A percentile compares a stretch with the other conserved stretches of the same genome.
These are phyloP conservation scores for Xiphophorus couchianus DNA, from an alignment of 2,113 vertebrate species.

Conservation along the genomic window DNA sequence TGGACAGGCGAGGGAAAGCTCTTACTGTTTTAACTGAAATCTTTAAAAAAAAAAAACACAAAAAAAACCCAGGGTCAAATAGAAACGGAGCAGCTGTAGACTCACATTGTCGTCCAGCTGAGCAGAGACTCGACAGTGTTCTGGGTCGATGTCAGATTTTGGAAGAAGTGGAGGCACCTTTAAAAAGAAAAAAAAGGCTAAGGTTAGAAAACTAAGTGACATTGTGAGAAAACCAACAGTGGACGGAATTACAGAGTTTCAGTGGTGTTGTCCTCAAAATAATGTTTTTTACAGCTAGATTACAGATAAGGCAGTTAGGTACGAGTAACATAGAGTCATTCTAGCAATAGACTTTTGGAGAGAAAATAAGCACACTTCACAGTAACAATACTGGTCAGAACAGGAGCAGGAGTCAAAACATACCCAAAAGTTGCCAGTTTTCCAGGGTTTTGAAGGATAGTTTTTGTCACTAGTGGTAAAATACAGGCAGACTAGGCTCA, in stretches of 20 bases:
- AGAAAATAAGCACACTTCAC: too few species aligned
- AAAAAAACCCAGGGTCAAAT: neutral
- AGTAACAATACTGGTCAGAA: too few species aligned
- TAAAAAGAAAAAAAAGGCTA: neutral
- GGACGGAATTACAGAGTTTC: neutral
- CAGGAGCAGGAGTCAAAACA: neutral
- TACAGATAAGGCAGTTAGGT: neutral
- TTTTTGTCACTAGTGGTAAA: too few species aligned
- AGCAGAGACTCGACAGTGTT: conserved; percentile 95
- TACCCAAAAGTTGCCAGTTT: neutral
- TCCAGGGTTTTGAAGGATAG: neutral
- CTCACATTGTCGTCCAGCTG: conserved; percentile 97
- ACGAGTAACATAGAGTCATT: neutral
- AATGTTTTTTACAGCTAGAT: neutral
- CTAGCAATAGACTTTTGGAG: neutral
- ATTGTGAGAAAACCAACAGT: neutral
- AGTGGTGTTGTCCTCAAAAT: neutral
- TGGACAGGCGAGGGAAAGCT: conserved; percentile 50
- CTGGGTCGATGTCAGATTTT: conserved; percentile 92
- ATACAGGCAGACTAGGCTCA: too few species aligned
- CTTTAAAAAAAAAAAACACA: too few species aligned
- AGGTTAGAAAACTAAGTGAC: neutral
- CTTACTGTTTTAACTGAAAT: neutral
- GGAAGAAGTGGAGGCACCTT: conserved; percentile 93
- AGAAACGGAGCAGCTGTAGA: conserved; percentile 9